These are phyloP conservation scores for Dichetophora obliterata DNA, from an alignment of 2,888 invertebrate species.

Conservation along the genomic window DNA sequence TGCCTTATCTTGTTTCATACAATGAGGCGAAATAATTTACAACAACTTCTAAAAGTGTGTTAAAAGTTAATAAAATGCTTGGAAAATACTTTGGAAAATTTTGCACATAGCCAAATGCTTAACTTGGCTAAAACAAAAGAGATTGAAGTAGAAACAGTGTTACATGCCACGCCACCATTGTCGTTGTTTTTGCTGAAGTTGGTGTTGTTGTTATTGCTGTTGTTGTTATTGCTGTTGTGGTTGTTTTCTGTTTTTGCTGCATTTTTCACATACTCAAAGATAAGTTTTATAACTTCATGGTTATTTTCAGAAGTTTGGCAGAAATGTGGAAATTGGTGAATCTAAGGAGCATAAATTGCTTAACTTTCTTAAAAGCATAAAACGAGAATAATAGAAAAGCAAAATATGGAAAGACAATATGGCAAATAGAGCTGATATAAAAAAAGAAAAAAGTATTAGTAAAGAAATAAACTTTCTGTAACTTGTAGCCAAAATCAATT, in stretches of 20 bases:
- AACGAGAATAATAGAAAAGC: not conserved
- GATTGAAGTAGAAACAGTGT: not conserved
- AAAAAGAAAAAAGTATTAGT: not conserved
- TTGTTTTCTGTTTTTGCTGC: constrained; percentile 43
- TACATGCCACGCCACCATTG: not conserved
- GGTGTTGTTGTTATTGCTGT: not conserved
- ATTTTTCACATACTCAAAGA: constrained; percentile 47
- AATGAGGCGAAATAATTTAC: constrained; percentile 34
- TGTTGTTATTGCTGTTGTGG: not conserved
- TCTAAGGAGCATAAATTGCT: constrained; percentile 29
- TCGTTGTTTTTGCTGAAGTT: constrained; percentile 6
- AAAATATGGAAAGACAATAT: not conserved
- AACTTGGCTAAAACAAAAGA: constrained; percentile 34
- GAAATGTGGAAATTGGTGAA: constrained; percentile 25
- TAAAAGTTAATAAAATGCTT: constrained; percentile 40
- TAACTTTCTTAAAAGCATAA: constrained; percentile 12
- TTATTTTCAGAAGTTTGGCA: constrained; percentile 29
- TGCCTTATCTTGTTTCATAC: constrained; percentile 32
- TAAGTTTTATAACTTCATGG: constrained; percentile 31
- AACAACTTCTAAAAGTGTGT: constrained; percentile 35
- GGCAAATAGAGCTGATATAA: not conserved
- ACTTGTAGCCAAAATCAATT: too few relatives aligned
- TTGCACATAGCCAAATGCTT: constrained; percentile 33
- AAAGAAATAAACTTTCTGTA: not conserved
- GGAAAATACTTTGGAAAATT: constrained; percentile 29